Conservation (phyloP, 2,888 invertebrate genomes). For the Dexiosoma caninum region DNA sequence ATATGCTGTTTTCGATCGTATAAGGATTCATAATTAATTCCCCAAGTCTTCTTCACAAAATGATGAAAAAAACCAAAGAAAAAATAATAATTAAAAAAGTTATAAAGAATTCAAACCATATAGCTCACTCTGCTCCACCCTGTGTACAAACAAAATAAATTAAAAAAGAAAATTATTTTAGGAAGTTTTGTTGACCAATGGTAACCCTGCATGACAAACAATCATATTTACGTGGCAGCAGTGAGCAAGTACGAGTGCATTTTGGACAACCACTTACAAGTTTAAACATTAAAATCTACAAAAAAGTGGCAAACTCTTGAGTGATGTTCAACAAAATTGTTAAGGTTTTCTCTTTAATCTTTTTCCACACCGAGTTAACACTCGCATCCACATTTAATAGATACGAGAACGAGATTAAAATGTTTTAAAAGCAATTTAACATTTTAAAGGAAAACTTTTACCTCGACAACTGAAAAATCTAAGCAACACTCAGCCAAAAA, state of each 20-base stretch:
- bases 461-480: background rate
- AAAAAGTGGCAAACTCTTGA: conserved; percentile 58
- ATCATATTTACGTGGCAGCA: conserved; percentile 5
- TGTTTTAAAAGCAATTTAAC: conserved; percentile 40
- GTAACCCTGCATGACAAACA: background rate
- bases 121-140: no score
- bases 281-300: conserved; percentile 59
- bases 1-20: no score
- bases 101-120: no score
- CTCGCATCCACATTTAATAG: background rate
- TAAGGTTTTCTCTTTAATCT: conserved; percentile 3
- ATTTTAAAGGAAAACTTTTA: background rate
- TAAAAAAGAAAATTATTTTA: no score
- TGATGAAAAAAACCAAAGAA: no score
- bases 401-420: conserved; percentile 25
- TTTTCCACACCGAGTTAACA: background rate
- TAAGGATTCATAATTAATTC: no score
- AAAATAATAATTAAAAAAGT: no score
- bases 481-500: background rate
- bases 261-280: conserved; percentile 57
- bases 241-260: conserved; percentile 31
- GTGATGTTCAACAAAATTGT: conserved; percentile 36
- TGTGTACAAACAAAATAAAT: no score
- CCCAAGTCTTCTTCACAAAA: no score
- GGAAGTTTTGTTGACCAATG: background rate